Conservation (phyloP, 2,797 vertebrate species). For the Sardinella longiceps region DNA sequence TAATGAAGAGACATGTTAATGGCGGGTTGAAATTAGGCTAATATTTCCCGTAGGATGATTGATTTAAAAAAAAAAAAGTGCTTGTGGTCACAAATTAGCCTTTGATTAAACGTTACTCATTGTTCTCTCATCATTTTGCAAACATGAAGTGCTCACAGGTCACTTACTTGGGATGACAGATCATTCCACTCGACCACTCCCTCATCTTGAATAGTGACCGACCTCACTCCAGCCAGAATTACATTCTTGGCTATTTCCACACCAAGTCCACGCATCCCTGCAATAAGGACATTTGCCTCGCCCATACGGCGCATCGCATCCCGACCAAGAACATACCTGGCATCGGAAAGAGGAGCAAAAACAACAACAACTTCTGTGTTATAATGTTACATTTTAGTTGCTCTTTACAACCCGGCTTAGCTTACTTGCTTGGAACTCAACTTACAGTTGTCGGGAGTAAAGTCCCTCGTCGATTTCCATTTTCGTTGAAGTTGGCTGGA, state of each 20-base stretch:
- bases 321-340: slow-evolving; percentile 84
- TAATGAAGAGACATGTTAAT: too few relatives aligned
- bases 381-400: not conserved
- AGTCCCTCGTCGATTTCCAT: slow-evolving; percentile 72
- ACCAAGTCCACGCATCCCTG: slow-evolving; percentile 85
- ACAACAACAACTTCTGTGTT: not conserved
- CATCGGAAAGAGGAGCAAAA: not conserved
- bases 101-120: too few relatives aligned
- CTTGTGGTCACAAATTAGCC: too few relatives aligned
- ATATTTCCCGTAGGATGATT: too few relatives aligned
- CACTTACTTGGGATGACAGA: slow-evolving; percentile 82
- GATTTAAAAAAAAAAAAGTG: too few relatives aligned
- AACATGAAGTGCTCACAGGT: not conserved
- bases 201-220: slow-evolving; percentile 85
- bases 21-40: too few relatives aligned
- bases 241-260: slow-evolving; percentile 89
- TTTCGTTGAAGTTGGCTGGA: slow-evolving; percentile 5
- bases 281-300: slow-evolving; percentile 75
- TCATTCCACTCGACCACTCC: slow-evolving; percentile 68
- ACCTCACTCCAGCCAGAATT: slow-evolving; percentile 83
- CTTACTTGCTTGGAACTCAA: slow-evolving; percentile 29
- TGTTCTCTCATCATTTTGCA: too few relatives aligned
- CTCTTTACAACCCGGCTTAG: not conserved
- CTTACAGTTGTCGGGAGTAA: slow-evolving; percentile 89
- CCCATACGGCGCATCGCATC: slow-evolving; percentile 78